phyloP scores from a whole-genome alignment of 2,113 vertebrate genomes.

The Rutilus rutilus region DNA sequence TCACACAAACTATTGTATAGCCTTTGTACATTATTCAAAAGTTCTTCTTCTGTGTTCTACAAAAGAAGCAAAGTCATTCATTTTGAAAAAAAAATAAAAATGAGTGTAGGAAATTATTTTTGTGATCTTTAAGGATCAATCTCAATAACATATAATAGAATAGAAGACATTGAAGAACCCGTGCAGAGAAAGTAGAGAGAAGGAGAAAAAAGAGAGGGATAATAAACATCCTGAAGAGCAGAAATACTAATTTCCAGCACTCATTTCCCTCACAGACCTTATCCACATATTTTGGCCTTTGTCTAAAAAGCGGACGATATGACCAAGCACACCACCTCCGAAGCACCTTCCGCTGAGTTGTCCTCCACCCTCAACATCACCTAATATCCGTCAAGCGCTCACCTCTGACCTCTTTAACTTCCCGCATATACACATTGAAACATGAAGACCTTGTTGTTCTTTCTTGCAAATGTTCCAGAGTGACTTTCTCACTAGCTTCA shows the following conservation, averaged over 20 bases:
- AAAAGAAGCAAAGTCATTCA: background rate
- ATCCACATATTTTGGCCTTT: slow-evolving; percentile 70
- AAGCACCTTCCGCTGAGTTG: background rate
- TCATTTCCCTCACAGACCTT: slow-evolving; percentile 57
- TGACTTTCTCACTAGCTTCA: background rate
- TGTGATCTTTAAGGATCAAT: background rate
- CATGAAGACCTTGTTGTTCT: slow-evolving; percentile 52
- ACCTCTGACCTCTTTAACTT: slow-evolving; percentile 61
- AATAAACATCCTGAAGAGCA: slow-evolving; percentile 31
- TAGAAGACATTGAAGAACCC: background rate
- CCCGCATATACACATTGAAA: slow-evolving; percentile 63
- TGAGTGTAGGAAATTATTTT: too few relatives aligned
- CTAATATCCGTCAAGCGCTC: slow-evolving; percentile 55
- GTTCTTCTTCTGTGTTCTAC: background rate
- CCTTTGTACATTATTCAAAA: background rate
- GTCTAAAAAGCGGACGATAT: slow-evolving; percentile 66
- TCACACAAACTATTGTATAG: background rate
- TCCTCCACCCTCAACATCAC: slow-evolving; percentile 7
- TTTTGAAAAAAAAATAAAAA: too few relatives aligned
- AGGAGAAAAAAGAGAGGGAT: slow-evolving; percentile 6
- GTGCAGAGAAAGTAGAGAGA: background rate
- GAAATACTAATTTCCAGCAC: slow-evolving; percentile 54
- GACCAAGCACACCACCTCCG: background rate
- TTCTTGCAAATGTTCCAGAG: background rate
- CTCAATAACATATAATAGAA: background rate